Evolutionary conservation across 2,113 vertebrate species (phyloP), one percentile per base, ranked within the genome.

Genomic region (Neoarius graeffei): DNA sequence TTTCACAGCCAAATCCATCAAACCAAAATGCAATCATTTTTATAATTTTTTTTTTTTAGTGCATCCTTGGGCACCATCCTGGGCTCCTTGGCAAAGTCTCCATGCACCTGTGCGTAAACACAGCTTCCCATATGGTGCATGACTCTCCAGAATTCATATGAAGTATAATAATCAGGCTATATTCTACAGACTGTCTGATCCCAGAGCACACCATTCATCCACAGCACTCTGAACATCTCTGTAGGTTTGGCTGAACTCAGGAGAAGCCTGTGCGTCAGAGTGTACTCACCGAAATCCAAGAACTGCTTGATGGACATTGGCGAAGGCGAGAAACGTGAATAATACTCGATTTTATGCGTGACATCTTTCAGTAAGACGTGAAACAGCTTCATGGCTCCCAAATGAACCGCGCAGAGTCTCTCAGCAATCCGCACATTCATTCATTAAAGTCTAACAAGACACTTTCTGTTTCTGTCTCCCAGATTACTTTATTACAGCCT

Each of bases 241-340:
- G 25, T 4, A 13, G 20, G 20, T 13, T 23, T 10, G 48, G 3
- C 5, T 13, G 1, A 76, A 76, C 42, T 50, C 13, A n/a, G 52
- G n/a, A 80, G 7, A 27, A 56, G 2, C 25, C 25, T 27, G 50
- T 17, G 76, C 76, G 25, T 56, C 76, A 56, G 7, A 4, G 15
- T 9, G 27, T 90, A 94, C 95, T 95, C 86, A 96, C 95, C 95
- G 77, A 96, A 96, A 93, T 96, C 95, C 93, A 96, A 77, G 87
- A 95, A 95, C 91, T 95, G 95, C 90, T 95, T 95, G 25, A 95
- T 95, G 89, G 95, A 95, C 80, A 96, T 95, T 67, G 95, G 95
- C 0, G 95, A 96, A 7, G 95, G 95, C 0, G 95, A 95, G 81
- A 95, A 96, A 11, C 94, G 88, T 57, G 95, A 96, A 90, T 95